Base-by-base conservation (phyloP, 2,888 invertebrate genomes). In the Leuctra nigra region DNA sequence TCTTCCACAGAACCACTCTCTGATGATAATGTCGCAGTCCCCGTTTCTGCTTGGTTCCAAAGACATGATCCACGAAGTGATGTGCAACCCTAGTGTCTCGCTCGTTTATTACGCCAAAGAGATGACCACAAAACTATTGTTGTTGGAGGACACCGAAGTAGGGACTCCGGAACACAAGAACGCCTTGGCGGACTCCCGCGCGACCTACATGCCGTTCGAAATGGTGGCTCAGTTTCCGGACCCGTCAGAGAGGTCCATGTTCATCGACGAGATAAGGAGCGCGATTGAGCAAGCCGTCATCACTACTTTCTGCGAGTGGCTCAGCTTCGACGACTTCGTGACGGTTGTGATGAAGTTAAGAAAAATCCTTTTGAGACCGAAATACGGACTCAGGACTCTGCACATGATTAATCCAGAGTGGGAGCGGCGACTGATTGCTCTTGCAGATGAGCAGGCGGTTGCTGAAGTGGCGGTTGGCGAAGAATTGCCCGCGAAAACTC, bases 21-120 rank as follows among this genome's bases (percentile, higher is more conserved):
- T 56, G 1, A 25, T 33, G 16, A 53, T 56, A 1, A 13, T 41
- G 1, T 53, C 56, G 7, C 56, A 56, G 35, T 16, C 44, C 13
- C 44, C 41, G 2, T 53, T 56, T 16, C 2, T 25, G 4, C 3
- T 48, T n/a, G 48, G 29, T 6, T 2, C 44, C 9, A n/a, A 29
- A 9, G 52, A 56, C 6, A 25, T 11, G 20, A 14, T 52, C 13
- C 56, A 39, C 2, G 22, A 23, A 9, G 6, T n/a, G 14, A 2
- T 41, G 20, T 13, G 13, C 11, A 35, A 35, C 9, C 18, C 50
- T 1, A 35, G 35, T 13, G 50, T 11, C 20, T 50, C 50, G 3
- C n/a, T 35, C 20, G 18, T 18, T 14, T 20, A 16, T 11, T 50
- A 50, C 23, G 50, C 20, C 14, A 20, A 4, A 13, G 11, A 14